Base-by-base conservation (phyloP, 2,888 invertebrate genomes). In the Dastarcus helophoroides region DNA sequence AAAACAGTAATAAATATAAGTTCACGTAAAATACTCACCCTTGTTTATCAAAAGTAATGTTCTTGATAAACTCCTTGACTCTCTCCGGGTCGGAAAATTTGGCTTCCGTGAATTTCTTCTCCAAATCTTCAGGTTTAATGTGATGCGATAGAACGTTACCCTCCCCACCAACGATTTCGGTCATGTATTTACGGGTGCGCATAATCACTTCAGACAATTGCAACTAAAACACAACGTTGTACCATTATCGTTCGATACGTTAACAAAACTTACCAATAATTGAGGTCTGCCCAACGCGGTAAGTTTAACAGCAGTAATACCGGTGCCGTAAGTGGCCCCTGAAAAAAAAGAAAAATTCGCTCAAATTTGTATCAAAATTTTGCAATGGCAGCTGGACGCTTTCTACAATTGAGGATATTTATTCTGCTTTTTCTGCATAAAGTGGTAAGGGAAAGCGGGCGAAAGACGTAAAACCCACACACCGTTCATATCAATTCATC, bases 271-370 rank as follows among this genome's bases (percentile, higher is more conserved):
- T 68, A 95, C 94, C 71, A 94, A 67, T 48, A 98, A 69, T 59
- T 95, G 93, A 28, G 98, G 98, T 56, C 97, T 77, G 48, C 97
- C 97, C 21, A 98, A 72, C 5, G 98, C 97, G 16, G 97, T 98
- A 48, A 98, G 64, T 66, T 99, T 98, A 39, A 98, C 78, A 22
- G 97, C 98, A 54, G 93, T 91, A 52, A 99, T 83, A 22, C 98
- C 98, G 13, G 93, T 90, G 39, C 89, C 88, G 60, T 85, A 80
- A 17, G 94, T 93, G n/a, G 19, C 19, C 6, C 19, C 19, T 17
- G 19, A 17, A 17, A 17, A 7, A 7, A n/a, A 17, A 17, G 19
- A 6, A 17, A 17, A 17, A 17, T 17, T n/a, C n/a, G n/a, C n/a
- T n/a, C n/a, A n/a, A n/a, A n/a, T n/a, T n/a, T n/a, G n/a, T n/a